These are phyloP conservation scores for Hydrolagus affinis DNA, from an alignment of 2,113 vertebrate genomes.

Conservation along the genomic window DNA sequence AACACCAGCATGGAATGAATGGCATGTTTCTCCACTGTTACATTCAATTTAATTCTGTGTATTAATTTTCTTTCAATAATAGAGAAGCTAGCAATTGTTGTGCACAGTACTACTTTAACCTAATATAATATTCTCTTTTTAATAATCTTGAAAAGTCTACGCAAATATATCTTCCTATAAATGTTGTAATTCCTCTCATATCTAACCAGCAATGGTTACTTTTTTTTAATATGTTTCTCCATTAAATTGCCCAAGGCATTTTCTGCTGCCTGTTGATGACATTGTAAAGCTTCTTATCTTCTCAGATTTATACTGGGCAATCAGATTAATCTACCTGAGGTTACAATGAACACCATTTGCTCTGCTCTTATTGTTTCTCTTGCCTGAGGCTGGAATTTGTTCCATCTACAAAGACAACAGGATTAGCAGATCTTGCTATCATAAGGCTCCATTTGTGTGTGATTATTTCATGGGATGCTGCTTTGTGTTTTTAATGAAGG, in stretches of 20 bases:
- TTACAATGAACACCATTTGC: background rate
- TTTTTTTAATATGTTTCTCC: background rate
- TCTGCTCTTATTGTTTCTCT: background rate
- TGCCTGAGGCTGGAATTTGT: background rate
- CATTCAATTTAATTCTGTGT: no score
- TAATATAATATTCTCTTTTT: no score
- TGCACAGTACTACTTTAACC: no score
- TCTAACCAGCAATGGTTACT: background rate
- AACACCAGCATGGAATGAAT: no score
- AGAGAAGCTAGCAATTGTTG: no score
- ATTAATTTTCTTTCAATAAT: no score
- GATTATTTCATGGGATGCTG: background rate
- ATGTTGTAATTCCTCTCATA: background rate
- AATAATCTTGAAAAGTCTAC: background rate
- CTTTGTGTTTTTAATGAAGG: background rate
- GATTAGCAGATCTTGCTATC: background rate
- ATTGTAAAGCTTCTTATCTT: background rate
- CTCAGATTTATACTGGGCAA: background rate
- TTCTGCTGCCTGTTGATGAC: background rate
- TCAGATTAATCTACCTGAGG: background rate
- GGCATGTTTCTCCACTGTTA: no score
- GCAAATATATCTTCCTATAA: background rate
- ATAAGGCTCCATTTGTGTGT: background rate
- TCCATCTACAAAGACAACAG: background rate
- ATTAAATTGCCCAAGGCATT: background rate